Evolutionary conservation across 2,888 invertebrate genomes (phyloP).

Genomic region (Campopleginae sp.): DNA sequence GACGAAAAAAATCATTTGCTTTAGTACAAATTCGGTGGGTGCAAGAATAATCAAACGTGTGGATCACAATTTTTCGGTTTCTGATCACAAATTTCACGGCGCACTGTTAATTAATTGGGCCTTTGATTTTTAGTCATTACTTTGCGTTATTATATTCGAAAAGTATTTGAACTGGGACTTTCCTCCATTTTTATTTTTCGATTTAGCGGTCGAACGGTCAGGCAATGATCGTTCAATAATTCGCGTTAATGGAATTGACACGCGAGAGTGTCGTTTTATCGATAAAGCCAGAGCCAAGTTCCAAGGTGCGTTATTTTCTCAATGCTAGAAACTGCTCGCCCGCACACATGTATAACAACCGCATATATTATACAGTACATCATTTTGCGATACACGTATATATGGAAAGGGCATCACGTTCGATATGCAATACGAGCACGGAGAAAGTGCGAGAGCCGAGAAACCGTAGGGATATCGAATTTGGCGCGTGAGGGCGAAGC

Average conservation of each 20-base stretch:
- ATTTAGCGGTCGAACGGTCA: not conserved
- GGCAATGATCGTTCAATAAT: not conserved
- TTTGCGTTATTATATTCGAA: not conserved
- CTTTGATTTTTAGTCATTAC: not conserved
- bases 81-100: not conserved
- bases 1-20: not conserved
- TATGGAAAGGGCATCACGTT: conserved; percentile 44
- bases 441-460: conserved; percentile 51
- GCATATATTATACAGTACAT: not conserved
- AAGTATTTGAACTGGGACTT: not conserved
- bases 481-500: conserved; percentile 62
- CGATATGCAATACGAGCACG: conserved; percentile 43
- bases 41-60: not conserved
- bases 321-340: not conserved
- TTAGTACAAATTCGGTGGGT: not conserved
- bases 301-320: not conserved
- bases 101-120: not conserved
- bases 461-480: conserved; percentile 71
- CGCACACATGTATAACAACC: not conserved
- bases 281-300: not conserved
- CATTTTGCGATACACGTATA: conserved; percentile 10
- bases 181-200: not conserved
- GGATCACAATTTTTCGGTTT: not conserved
- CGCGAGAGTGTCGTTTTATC: conserved; percentile 25
- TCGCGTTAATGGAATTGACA: conserved; percentile 26